Evolutionary conservation across 1,140 invertebrate genomes (phyloP), one percentile per base, ranked within the genome.

Genomic region (Drosophila saltans): DNA sequence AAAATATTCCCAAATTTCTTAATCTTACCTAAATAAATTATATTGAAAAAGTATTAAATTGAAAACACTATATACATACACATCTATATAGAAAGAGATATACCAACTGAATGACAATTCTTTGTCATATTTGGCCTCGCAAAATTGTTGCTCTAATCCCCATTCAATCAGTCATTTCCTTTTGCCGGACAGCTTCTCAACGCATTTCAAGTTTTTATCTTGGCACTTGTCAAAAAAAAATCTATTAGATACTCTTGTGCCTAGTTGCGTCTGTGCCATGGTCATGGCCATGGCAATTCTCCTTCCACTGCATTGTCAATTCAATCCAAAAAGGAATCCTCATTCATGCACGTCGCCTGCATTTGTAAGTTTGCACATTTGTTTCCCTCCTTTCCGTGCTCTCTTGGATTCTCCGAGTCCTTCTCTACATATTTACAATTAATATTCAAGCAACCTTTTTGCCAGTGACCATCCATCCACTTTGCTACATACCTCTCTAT

Each of bases 281-380:
- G 28, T 4, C 28, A 30, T 30, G 28, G 28, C 28, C 28, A 30
- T 30, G 28, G 28, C 28, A 3, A 30, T 8, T 16, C 24, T n/a
- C 26, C 41, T 28, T 48, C 21, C 72, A 66, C 55, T 86, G 72
- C 69, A 79, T 30, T 30, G 28, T 66, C 63, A 72, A 64, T 78
- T 68, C 45, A 62, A 62, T 33, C 71, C 81, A 26, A 52, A 52
- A 5, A 26, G 45, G 45, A 52, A 52, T 52, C 45, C 45, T 52
- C 21, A 52, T 52, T 52, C 45, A 72, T 89, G 84, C 84, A 89
- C 84, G 84, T 81, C 80, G 84, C 84, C 69, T 89, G 84, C 84
- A 88, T 88, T 89, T 82, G 77, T 88, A 89, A 88, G 83, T 88
- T 80, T 88, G 83, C 84, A 83, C 84, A 88, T 86, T 86, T 84